Evolutionary conservation across 2,888 invertebrate species (phyloP), one percentile per base, ranked within the genome.

Genomic region (Andrena bicolor): DNA sequence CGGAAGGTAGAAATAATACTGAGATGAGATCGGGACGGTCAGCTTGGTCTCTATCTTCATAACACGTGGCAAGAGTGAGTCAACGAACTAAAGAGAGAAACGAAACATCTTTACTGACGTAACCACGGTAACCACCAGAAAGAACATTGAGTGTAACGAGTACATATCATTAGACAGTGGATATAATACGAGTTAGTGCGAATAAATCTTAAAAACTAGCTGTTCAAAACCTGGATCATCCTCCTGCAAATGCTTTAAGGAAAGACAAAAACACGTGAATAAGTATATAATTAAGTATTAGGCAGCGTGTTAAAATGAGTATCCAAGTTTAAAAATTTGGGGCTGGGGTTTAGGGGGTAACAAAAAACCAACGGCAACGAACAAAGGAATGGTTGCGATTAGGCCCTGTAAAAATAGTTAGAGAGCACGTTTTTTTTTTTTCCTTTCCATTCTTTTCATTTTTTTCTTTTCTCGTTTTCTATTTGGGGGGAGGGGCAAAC

Each of bases 191-290:
- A 56, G 86, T 80, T 88, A 89, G 87, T 89, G 89, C 90, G 85
- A 89, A 88, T 91, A 92, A 87, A 89, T 93, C 93, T 93, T 94
- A 94, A 92, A 85, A 91, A 92, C 93, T 93, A 93, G 92, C 90
- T 92, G 92, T 92, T 92, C 90, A 92, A 93, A 94, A 94, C 94
- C 94, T 94, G 94, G 93, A 91, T 92, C 92, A 93, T 93, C 93
- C 93, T 93, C 94, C 94, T 94, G 94, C 92, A 94, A 94, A 93
- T 93, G 94, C 93, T 93, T 94, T 92, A 91, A 90, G 91, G 91
- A 90, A 93, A 91, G 92, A 93, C 89, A 93, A 92, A 93, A 93
- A 93, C 91, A 92, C 88, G 91, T 92, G 90, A 92, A 88, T 90
- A 90, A 92, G 91, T 92, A 92, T 90, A 88, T 90, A 88, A 87